Conservation (phyloP, 2,113 vertebrate species). For the Pseudolaguvia tuberculata region DNA sequence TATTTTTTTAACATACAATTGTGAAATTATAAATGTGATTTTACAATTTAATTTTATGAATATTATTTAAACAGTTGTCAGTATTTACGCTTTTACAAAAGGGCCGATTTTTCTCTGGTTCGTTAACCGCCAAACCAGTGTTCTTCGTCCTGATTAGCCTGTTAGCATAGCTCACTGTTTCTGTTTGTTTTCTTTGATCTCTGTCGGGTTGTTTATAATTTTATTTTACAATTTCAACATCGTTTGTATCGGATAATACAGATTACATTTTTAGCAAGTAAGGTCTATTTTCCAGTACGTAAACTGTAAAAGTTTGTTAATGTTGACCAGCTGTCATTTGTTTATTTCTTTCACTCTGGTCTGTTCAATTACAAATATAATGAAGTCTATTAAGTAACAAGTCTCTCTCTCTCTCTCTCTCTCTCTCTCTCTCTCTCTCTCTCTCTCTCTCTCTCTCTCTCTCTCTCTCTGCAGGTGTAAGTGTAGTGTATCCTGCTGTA, state of each 20-base stretch:
- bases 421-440: no score
- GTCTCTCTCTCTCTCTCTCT: no score
- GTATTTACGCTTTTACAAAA: neutral
- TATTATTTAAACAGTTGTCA: neutral
- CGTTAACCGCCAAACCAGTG: neutral
- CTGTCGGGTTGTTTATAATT: neutral
- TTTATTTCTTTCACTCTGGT: no score
- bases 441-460: no score
- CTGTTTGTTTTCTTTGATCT: neutral
- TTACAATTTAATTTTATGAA: neutral
- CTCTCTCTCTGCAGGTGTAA: neutral
- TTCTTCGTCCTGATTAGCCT: constrained; percentile 1
- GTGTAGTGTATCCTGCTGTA: neutral
- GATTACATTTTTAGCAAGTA: no score
- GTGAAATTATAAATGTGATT: no score
- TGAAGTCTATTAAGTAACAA: no score
- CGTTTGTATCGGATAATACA: neutral
- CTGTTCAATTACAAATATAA: no score
- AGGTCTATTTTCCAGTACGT: no score
- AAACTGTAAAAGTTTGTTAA: neutral
- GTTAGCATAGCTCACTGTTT: neutral
- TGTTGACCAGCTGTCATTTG: neutral
- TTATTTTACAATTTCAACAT: neutral
- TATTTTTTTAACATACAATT: constrained; percentile 14
- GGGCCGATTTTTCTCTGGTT: neutral